phyloP scores from a whole-genome alignment of 2,113 vertebrate genomes.

The Rattus rattus region DNA sequence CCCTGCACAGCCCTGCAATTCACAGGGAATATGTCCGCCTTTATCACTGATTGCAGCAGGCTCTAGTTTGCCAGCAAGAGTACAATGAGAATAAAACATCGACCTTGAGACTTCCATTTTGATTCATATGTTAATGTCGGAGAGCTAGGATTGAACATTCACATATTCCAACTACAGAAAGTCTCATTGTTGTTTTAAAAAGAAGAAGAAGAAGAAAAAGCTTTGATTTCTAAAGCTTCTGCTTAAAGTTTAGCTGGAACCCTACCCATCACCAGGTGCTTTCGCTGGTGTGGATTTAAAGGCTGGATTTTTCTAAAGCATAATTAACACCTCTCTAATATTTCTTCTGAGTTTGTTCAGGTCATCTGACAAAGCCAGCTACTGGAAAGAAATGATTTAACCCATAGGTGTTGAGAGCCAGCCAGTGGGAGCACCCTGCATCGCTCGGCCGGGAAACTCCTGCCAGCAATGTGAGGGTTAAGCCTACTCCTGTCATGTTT shows the following conservation, averaged over 20 bases:
- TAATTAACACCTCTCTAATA: constrained; percentile 83
- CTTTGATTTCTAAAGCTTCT: constrained; percentile 50
- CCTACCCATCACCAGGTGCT: constrained; percentile 3
- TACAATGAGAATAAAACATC: not conserved
- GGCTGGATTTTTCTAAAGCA: constrained; percentile 70
- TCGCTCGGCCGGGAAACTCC: constrained; percentile 61
- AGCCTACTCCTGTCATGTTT: constrained; percentile 85
- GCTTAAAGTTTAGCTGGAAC: constrained; percentile 17
- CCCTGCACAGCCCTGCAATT: not conserved
- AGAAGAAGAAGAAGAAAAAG: not conserved
- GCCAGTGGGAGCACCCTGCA: constrained; percentile 52
- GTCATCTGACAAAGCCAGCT: constrained; percentile 79
- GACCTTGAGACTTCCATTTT: not conserved
- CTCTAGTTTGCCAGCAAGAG: not conserved
- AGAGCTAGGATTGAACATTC: not conserved
- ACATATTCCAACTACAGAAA: not conserved
- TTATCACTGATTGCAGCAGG: not conserved
- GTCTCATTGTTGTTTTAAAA: constrained; percentile 14
- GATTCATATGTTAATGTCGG: not conserved
- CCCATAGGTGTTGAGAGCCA: constrained; percentile 74
- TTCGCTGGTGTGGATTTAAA: constrained; percentile 74
- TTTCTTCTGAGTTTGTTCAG: constrained; percentile 72
- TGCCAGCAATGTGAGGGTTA: constrained; percentile 85
- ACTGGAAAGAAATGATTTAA: constrained; percentile 80
- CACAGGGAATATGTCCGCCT: not conserved